A percentile compares a stretch with the other conserved stretches of the same genome.
Evolutionary conservation across 2,797 vertebrate genomes (phyloP).

Genomic region (Syncerus caffer): DNA sequence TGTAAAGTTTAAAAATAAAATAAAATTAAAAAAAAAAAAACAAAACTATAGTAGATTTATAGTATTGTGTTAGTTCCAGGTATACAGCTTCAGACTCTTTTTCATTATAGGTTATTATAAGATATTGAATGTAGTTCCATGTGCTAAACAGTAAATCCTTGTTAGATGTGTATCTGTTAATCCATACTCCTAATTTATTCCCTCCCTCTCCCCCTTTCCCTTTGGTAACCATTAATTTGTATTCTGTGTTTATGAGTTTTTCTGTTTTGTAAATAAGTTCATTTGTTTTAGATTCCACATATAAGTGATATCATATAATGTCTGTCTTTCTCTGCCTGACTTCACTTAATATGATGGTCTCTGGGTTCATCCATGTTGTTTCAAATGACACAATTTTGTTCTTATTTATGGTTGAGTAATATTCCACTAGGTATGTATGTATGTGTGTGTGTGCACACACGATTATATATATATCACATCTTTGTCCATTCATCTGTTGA

Average conservation of each 20-base stretch:
- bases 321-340: neutral
- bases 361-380: neutral
- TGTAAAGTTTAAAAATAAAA: no score
- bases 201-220: neutral
- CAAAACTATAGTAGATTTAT: neutral
- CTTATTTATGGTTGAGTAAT: neutral
- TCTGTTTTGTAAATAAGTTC: neutral
- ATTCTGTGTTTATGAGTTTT: neutral
- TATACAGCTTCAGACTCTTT: neutral
- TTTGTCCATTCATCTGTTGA: neutral
- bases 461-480: neutral
- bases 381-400: neutral
- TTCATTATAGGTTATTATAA: neutral
- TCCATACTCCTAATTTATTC: neutral
- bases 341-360: neutral
- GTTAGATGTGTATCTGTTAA: neutral
- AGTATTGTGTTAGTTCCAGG: neutral
- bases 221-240: neutral
- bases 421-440: neutral
- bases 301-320: neutral
- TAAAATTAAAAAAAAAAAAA: no score
- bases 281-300: neutral
- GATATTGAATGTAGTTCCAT: neutral
- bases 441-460: neutral
- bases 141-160: neutral